Evolutionary conservation across 2,113 vertebrate genomes (phyloP), one percentile per base, ranked within the genome.

Genomic region (Rhinolophus sinicus): DNA sequence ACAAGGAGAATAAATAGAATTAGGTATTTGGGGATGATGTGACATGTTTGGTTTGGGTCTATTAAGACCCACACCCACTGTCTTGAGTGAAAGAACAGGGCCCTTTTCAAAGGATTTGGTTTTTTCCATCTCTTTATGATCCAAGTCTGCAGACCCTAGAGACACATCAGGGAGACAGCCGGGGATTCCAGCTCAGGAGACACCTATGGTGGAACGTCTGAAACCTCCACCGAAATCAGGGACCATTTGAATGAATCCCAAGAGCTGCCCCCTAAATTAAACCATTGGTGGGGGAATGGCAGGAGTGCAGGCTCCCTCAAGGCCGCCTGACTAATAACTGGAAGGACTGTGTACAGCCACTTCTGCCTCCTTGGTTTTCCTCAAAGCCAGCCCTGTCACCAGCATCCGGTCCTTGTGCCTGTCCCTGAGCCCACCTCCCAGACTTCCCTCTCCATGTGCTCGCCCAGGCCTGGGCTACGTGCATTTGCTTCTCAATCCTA

Each of bases 91-190:
- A 92, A 96, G 83, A 93, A 97, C 96, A 97, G 69, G 67, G 72
- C 19, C 30, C 35, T 96, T 93, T 94, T 91, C 88, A 96, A 82
- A 70, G 67, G 62, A 67, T 52, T 50, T 67, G 94, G 14, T 38
- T 95, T 97, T 96, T 97, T 95, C 96, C 94, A 76, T n/a, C 54
- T 91, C 73, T 78, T 78, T 76, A 28, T 54, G 58, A 50, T 96
- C 95, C 96, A 96, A 86, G 69, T 85, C 88, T 85, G 67, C 40
- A 38, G 77, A 93, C 65, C 76, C 65, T 4, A 69, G 21, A 2
- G 33, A 44, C 54, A 38, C 40, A 64, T 69, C 94, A 90, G 56
- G 9, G 77, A 76, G 28, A 75, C 58, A 88, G 30, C 28, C 69
- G 40, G 60, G 85, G 73, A 88, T 40, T 44, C 90, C 35, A 35